Percentiles rank a stretch among this genome's conserved stretches.
Conservation (phyloP, 1,140 invertebrate genomes). For the Drosophila carrolli region DNA sequence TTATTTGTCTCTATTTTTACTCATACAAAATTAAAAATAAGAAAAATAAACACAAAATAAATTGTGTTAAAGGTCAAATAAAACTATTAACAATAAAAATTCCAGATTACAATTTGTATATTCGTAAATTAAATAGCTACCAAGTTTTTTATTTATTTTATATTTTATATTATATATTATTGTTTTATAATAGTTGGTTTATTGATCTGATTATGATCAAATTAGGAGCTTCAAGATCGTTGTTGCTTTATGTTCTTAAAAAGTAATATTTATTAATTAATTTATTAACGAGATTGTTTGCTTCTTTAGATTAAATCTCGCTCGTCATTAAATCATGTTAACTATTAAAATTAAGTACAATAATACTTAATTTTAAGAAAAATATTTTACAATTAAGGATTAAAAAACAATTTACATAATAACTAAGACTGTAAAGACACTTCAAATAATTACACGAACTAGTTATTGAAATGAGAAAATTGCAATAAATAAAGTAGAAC, state of each 20-base stretch:
- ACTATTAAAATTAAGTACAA: conserved; percentile 77
- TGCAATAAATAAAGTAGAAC: conserved; percentile 69
- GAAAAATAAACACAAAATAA: conserved; percentile 52
- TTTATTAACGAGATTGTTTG: conserved; percentile 71
- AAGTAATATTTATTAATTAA: conserved; percentile 67
- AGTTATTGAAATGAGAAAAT: conserved; percentile 53
- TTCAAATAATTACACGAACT: conserved; percentile 57
- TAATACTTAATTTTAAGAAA: conserved; percentile 74
- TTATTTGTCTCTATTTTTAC: conserved; percentile 53
- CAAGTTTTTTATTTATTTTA: conserved; percentile 56
- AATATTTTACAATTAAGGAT: conserved; percentile 78
- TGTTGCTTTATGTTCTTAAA: conserved; percentile 77
- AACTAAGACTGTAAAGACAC: conserved; percentile 61
- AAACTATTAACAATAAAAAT: conserved; percentile 65
- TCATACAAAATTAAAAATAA: conserved; percentile 55
- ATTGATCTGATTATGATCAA: conserved; percentile 71
- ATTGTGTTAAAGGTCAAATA: conserved; percentile 31
- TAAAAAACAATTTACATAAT: conserved; percentile 76
- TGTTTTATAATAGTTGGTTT: conserved; percentile 47
- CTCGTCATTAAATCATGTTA: conserved; percentile 60
- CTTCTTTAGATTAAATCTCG: conserved; percentile 28
- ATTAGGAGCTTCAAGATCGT: conserved; percentile 82
- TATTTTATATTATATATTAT: conserved; percentile 47
- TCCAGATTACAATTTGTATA: conserved; percentile 48
- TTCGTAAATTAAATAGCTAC: conserved; percentile 69